phyloP scores from a whole-genome alignment of 2,888 invertebrate genomes.

The Troides aeacus region DNA sequence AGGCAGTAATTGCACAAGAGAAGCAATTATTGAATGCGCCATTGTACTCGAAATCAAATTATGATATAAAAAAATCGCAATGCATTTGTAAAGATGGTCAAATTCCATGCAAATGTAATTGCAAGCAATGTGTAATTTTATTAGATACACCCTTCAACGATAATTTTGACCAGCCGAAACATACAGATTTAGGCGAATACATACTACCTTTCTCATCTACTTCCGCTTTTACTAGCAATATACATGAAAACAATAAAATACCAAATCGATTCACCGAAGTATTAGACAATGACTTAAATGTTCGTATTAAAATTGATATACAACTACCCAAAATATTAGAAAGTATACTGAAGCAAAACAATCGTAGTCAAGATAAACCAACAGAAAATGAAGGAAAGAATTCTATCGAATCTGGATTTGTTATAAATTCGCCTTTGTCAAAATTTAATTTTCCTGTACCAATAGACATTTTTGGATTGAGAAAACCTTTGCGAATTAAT shows the following conservation, averaged over 20 bases:
- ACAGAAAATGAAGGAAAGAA: constrained; percentile 40
- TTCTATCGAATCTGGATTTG: constrained; percentile 48
- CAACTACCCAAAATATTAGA: constrained; percentile 59
- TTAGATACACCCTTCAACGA: constrained; percentile 37
- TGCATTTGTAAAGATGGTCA: constrained; percentile 58
- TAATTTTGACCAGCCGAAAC: constrained; percentile 18
- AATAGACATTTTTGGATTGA: constrained; percentile 52
- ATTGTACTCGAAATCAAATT: constrained; percentile 35
- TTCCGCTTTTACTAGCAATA: constrained; percentile 1
- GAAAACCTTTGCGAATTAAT: constrained; percentile 39
- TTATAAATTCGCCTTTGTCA: constrained; percentile 53
- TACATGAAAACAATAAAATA: constrained; percentile 19
- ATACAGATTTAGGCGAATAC: constrained; percentile 6
- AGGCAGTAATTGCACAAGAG: constrained; percentile 4
- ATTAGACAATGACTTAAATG: constrained; percentile 52
- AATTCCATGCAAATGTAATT: constrained; percentile 57
- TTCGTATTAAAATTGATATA: constrained; percentile 65
- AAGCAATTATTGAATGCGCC: constrained; percentile 19
- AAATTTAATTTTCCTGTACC: constrained; percentile 60
- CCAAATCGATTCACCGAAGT: constrained; percentile 35
- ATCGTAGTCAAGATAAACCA: constrained; percentile 37
- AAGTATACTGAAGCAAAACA: constrained; percentile 40
- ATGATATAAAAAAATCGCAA: constrained; percentile 44
- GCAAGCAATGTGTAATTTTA: constrained; percentile 55
- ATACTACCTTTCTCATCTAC: background rate